Percentiles rank a stretch among this genome's conserved stretches.
Evolutionary conservation across 2,888 invertebrate species (phyloP).

Genomic region (Acanthosepion esculentum): DNA sequence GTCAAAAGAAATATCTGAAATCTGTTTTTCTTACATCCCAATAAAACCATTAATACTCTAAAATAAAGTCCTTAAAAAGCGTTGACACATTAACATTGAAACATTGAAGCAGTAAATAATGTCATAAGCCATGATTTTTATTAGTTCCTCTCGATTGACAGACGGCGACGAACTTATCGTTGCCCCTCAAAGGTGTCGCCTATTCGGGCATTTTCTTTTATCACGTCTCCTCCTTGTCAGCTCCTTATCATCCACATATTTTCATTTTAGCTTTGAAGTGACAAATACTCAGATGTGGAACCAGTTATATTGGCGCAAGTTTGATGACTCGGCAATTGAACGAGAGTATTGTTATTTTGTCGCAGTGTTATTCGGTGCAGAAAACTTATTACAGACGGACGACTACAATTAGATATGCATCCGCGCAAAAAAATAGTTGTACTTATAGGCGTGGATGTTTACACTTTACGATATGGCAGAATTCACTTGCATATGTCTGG

Average conservation of each 20-base stretch:
- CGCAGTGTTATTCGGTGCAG: slow-evolving; percentile 1
- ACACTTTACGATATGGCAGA: background rate
- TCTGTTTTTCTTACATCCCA: no score
- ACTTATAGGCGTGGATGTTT: background rate
- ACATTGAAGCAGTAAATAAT: no score
- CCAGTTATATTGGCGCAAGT: slow-evolving; percentile 15
- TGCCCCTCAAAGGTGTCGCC: background rate
- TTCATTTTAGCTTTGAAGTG: background rate
- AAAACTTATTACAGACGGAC: slow-evolving; percentile 13
- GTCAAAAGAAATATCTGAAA: no score
- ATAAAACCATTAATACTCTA: no score
- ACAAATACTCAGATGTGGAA: background rate
- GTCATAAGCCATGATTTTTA: background rate
- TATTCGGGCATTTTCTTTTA: background rate
- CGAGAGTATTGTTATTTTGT: background rate
- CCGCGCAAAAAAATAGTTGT: background rate
- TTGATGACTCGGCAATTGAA: background rate
- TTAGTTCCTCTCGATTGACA: background rate
- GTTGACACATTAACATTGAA: no score
- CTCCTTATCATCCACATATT: slow-evolving; percentile 13
- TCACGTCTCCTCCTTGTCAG: background rate
- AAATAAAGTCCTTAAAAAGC: no score
- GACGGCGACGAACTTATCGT: background rate
- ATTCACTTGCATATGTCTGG: background rate
- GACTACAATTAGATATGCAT: slow-evolving; percentile 14